Evolutionary conservation across 2,888 invertebrate species (phyloP), one percentile per base, ranked within the genome.

Genomic region (Apocheima hispidaria): DNA sequence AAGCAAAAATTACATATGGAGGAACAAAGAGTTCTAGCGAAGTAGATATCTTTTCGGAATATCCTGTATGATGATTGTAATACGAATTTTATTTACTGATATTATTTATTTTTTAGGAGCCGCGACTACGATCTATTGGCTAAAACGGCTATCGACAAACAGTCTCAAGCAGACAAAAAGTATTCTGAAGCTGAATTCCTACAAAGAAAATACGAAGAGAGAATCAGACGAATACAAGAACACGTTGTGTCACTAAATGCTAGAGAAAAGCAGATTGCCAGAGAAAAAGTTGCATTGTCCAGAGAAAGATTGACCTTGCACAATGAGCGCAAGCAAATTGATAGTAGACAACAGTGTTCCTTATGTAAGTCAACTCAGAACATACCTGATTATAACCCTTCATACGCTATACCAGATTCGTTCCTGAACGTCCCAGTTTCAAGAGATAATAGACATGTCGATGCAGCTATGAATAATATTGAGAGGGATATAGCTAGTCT

Each of bases 231-330:
- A 44, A 87, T 95, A 33, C 95, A 95, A 77, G 93, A 90, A 62
- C 94, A 94, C 63, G 90, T 94, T 2, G 83, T 91, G 2, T 93
- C 94, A 0, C 72, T 95, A 16, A 92, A 93, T 18, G 76, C 82
- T 10, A 88, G 94, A 70, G 95, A 95, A 66, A 94, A 94, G 70
- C 94, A 94, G 68, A 89, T 95, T 35, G 94, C 94, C 0, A 94
- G 90, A 77, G 95, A 95, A 70, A 95, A 95, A 78, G 92, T 95
- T 0, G 84, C 89, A 2, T 72, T 95, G 9, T 94, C 94, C 0
- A 93, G 94, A 69, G 94, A 95, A 75, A 86, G 94, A 68, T 71
- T 95, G 54, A 86, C 86, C 57, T 78, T 94, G 23, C 94, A 94
- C 64, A 93, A 93, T 44, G 90, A 93, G 58, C 86, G 88, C 59